Evolutionary conservation across 2,113 vertebrate species (phyloP).

Genomic region (Elephantulus edwardii): DNA sequence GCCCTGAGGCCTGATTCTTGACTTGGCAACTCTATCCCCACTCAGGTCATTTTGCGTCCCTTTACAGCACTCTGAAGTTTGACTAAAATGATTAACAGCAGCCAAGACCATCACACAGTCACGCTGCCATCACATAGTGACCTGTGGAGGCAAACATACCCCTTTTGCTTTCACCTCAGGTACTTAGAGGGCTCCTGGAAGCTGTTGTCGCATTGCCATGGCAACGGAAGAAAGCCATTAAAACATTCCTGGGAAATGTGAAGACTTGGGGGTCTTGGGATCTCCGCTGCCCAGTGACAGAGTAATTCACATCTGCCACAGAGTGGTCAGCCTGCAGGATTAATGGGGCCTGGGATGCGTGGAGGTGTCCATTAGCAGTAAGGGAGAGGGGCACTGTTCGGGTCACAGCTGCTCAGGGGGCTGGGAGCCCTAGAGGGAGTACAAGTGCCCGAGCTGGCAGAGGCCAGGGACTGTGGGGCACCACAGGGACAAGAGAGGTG

Average conservation of each 20-base stretch:
- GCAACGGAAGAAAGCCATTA: conserved; percentile 43
- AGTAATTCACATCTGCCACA: background rate
- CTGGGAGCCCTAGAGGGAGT: background rate
- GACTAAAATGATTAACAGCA: background rate
- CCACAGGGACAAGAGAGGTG: background rate
- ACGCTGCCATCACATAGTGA: rapidly evolving
- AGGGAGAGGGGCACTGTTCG: background rate
- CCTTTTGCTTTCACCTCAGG: conserved; percentile 13
- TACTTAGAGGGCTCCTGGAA: background rate
- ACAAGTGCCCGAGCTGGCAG: too few relatives aligned
- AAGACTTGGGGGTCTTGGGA: conserved; percentile 1
- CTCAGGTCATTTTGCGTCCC: background rate
- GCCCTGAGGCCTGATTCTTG: background rate
- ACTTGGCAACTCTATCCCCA: background rate
- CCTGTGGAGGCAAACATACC: background rate
- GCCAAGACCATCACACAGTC: background rate
- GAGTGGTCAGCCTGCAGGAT: background rate
- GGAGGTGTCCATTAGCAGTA: background rate
- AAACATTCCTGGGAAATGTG: background rate
- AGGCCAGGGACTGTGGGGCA: rapidly evolving
- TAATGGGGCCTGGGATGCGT: background rate
- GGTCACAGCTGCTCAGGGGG: background rate
- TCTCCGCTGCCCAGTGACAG: background rate
- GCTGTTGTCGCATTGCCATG: conserved; percentile 42
- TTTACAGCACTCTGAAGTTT: rapidly evolving